Conservation (phyloP, 2,888 invertebrate genomes). For the Byasa hedistus region DNA sequence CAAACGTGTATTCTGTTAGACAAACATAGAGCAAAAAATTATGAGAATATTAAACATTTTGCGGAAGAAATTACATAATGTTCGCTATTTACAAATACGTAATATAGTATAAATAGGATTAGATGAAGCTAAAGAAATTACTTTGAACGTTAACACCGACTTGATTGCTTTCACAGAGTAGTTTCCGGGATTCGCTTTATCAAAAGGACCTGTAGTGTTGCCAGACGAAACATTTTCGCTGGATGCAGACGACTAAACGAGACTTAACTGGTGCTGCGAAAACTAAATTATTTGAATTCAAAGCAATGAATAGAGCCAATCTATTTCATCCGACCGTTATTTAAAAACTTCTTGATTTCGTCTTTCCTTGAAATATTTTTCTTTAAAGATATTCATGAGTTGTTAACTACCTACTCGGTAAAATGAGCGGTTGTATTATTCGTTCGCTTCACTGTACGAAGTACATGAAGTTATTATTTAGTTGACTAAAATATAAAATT, state of each 20-base stretch:
- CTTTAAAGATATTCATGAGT: neutral
- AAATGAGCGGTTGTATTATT: too few species aligned
- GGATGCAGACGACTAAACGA: conserved; percentile 50
- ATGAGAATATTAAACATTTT: neutral
- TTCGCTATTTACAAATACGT: conserved; percentile 25
- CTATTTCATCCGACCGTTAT: conserved; percentile 26
- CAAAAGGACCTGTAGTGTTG: conserved; percentile 51
- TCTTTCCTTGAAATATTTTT: neutral
- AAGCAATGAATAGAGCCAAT: conserved; percentile 44
- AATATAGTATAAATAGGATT: conserved; percentile 35
- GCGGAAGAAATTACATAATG: neutral
- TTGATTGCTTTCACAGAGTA: conserved; percentile 66
- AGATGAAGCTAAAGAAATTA: conserved; percentile 64
- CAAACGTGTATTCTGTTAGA: too few species aligned
- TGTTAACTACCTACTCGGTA: too few species aligned
- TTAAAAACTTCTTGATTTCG: neutral
- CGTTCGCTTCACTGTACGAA: too few species aligned
- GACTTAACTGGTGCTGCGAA: conserved; percentile 46
- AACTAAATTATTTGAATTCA: conserved; percentile 56
- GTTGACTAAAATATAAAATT: too few species aligned
- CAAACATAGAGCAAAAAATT: too few species aligned
- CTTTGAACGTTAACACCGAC: conserved; percentile 61
- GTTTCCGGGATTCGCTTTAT: conserved; percentile 54
- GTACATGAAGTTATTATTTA: too few species aligned
- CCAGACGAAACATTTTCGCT: conserved; percentile 52